A percentile compares a stretch with the other conserved stretches of the same genome.
Conservation (phyloP, 2,888 invertebrate genomes). For the Caenorhabditis japonica region DNA sequence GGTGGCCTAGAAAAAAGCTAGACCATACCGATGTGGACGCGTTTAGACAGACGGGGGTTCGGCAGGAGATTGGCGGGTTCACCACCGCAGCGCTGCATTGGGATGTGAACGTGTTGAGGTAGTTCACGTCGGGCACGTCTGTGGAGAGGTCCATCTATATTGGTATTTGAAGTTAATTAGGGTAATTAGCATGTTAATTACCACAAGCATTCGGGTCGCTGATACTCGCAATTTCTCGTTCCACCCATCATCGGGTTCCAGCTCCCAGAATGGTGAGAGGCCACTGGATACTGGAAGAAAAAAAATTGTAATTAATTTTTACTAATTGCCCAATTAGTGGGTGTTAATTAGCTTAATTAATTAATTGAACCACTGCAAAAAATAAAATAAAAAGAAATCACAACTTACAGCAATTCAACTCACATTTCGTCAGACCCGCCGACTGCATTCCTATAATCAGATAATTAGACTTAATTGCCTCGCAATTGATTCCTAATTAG, state of each 20-base stretch:
- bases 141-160: constrained; percentile 46
- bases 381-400: constrained; percentile 1
- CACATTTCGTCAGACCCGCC: constrained; percentile 41
- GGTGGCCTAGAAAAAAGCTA: not conserved
- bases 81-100: constrained; percentile 21
- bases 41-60: constrained; percentile 38
- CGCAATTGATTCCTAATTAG: too few species aligned
- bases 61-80: constrained; percentile 49
- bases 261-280: constrained; percentile 53
- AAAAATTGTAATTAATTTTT: constrained; percentile 1
- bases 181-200: constrained; percentile 11
- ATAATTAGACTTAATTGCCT: too few species aligned
- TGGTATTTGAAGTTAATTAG: not conserved
- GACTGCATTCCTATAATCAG: constrained; percentile 43
- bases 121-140: constrained; percentile 44
- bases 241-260: constrained; percentile 42
- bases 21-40: constrained; percentile 22
- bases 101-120: constrained; percentile 41
- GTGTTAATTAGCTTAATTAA: too few species aligned
- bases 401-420: constrained; percentile 51
- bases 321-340: too few species aligned
- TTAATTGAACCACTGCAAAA: too few species aligned
- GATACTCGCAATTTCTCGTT: constrained; percentile 33
- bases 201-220: constrained; percentile 46
- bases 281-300: constrained; percentile 59